Evolutionary conservation across 2,888 invertebrate genomes (phyloP), one percentile per base, ranked within the genome.

Genomic region (Amphipyra berbera): DNA sequence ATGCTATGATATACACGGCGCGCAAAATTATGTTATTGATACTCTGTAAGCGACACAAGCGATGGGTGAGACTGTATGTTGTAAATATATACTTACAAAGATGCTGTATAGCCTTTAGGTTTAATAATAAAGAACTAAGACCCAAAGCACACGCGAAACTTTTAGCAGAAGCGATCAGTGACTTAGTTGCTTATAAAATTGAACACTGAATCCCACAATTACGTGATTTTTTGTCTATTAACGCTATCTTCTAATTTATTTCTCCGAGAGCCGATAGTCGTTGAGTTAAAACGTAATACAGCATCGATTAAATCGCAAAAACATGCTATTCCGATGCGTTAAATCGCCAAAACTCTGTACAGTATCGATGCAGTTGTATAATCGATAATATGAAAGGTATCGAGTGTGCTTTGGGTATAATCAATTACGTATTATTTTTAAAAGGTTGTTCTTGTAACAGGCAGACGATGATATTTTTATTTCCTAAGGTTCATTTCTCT

Each of bases 51-150:
- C 71, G 68, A 73, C 68, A 71, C 71, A 68, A 68, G 13, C 35
- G 47, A 60, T 68, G 60, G 65, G 33, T 64, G 56, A 61, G 45
- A 60, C 57, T 68, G 57, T 64, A 60, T 67, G 33, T 67, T 67
- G 68, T 37, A 38, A 46, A n/a, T 13, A 44, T 37, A 21, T 12
- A 13, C 30, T 30, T 46, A 30, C 30, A 13, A 9, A 9, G 14
- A 53, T 6, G 14, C 0, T 30, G 2, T 30, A 30, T 30, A 30
- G 30, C 30, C 21, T 21, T 21, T 21, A 21, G 21, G 21, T 21
- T 30, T 30, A 30, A 7, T 30, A 30, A 30, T 30, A 30, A 30
- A 30, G 6, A 30, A 30, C 30, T 30, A 4, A 30, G 30, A 30
- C 30, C 7, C 30, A 30, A 30, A 4, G 30, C 30, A 30, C 30